Conservation (phyloP, 2,888 invertebrate species). For the Myopa testacea region DNA sequence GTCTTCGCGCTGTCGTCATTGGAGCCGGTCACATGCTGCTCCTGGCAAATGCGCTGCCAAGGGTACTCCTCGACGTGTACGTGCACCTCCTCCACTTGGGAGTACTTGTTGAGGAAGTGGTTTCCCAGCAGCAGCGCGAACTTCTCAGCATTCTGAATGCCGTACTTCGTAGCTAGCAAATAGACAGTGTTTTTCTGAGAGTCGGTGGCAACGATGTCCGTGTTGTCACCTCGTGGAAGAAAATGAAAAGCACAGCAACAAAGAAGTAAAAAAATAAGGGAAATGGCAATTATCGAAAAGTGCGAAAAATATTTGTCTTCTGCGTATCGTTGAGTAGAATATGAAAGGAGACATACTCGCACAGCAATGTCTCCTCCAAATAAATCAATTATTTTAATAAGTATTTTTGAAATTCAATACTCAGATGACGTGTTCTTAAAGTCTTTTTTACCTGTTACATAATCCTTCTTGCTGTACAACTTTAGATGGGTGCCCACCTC, state of each 20-base stretch:
- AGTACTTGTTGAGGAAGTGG: slow-evolving; percentile 81
- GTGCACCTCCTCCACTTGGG: slow-evolving; percentile 78
- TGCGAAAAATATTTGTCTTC: background rate
- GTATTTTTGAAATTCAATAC: too few species aligned
- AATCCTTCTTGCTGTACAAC: slow-evolving; percentile 78
- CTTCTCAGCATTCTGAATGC: slow-evolving; percentile 81
- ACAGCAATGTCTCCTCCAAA: too few species aligned
- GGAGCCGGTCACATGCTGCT: slow-evolving; percentile 68
- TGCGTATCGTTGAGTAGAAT: too few species aligned
- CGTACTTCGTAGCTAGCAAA: slow-evolving; percentile 81
- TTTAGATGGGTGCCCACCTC: slow-evolving; percentile 81
- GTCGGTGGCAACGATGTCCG: slow-evolving; percentile 84
- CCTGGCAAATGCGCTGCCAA: slow-evolving; percentile 76
- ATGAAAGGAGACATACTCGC: too few species aligned
- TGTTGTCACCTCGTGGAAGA: slow-evolving; percentile 74
- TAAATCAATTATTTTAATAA: too few species aligned
- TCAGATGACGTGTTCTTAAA: too few species aligned
- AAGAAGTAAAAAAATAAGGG: background rate
- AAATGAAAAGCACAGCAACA: background rate
- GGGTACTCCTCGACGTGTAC: slow-evolving; percentile 80
- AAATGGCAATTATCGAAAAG: too few species aligned
- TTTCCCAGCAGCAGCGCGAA: slow-evolving; percentile 80
- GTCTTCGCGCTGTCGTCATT: slow-evolving; percentile 52
- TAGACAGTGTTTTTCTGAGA: slow-evolving; percentile 87
- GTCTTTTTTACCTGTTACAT: slow-evolving; percentile 70